These are phyloP conservation scores for Sinosuthora webbiana DNA, from an alignment of 2,113 vertebrate genomes.

Conservation along the genomic window DNA sequence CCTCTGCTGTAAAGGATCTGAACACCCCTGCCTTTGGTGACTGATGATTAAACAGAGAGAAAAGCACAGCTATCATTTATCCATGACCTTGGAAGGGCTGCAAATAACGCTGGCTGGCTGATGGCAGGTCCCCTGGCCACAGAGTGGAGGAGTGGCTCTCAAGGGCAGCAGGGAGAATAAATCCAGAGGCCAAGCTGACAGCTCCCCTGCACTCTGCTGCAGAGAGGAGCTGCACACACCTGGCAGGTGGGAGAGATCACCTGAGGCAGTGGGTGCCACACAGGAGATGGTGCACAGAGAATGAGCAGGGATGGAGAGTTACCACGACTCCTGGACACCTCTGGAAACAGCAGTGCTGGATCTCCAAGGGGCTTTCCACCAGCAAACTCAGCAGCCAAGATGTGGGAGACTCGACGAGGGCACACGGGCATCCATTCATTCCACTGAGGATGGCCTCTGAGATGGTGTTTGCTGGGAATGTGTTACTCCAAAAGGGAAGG, in stretches of 20 bases:
- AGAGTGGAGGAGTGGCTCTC: background rate
- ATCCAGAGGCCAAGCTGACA: background rate
- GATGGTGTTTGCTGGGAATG: background rate
- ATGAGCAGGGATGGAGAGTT: background rate
- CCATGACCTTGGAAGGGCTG: background rate
- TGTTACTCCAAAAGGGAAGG: background rate
- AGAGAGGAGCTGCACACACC: background rate
- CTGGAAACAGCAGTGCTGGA: background rate
- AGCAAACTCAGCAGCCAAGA: background rate
- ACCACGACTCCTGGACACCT: background rate
- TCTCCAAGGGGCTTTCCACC: background rate
- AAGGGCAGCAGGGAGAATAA: background rate
- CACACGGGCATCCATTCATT: rapidly evolving
- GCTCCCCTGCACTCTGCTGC: background rate
- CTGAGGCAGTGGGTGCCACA: background rate
- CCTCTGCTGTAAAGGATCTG: background rate
- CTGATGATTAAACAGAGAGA: background rate
- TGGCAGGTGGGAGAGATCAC: background rate
- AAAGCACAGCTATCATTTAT: background rate
- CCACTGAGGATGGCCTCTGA: background rate
- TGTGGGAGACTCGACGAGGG: no score
- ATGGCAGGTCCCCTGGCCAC: background rate
- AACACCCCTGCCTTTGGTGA: background rate
- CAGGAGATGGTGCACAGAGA: background rate
- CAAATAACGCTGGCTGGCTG: background rate